Base-by-base conservation (phyloP, 2,888 invertebrate genomes). In the Acanthoscelides obtectus region DNA sequence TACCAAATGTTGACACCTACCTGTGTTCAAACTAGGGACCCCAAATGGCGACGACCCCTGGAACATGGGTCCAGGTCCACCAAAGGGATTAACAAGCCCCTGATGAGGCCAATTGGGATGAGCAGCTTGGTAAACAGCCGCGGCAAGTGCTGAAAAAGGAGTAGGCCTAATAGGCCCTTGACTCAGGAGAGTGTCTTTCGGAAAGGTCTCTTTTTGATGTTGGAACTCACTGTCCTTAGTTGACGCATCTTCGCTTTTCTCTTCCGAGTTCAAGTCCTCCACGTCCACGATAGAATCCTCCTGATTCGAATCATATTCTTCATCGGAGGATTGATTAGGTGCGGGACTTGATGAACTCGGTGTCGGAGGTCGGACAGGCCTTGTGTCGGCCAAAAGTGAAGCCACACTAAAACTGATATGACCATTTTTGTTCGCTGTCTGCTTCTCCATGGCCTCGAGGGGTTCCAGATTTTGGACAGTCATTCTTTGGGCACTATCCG, bases 371-470 rank as follows among this genome's bases (percentile, higher is more conserved):
- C 88, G 86, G 22, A 78, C 76, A 1, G 90, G 89, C 83, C 94
- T 91, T 22, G 96, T 92, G 81, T 96, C 96, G 20, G 95, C 92
- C 77, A 97, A 86, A 76, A 96, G 89, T 0, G 96, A 94, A 5
- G 96, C 95, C 78, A 96, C 96, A 86, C 95, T 94, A 88, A 97
- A 96, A 86, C 92, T 92, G 81, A 92, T 90, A 79, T 92, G 87
- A 75, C 91, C 90, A 75, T 89, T 88, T 82, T 92, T 92, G 73
- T 80, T 82, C 65, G 81, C 78, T 72, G 81, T 79, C 75, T 78
- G 75, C 75, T 79, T 80, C 69, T 77, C 77, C 66, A 21, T 20
- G 76, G 80, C 77, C 80, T 82, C 78, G 80, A 84, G 80, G 77
- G 80, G 79, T 73, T 84, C 84, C 77, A 85, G 77, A 79, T 88